Evolutionary conservation across 2,888 invertebrate species (phyloP).

Genomic region (Cheilosia grossa): DNA sequence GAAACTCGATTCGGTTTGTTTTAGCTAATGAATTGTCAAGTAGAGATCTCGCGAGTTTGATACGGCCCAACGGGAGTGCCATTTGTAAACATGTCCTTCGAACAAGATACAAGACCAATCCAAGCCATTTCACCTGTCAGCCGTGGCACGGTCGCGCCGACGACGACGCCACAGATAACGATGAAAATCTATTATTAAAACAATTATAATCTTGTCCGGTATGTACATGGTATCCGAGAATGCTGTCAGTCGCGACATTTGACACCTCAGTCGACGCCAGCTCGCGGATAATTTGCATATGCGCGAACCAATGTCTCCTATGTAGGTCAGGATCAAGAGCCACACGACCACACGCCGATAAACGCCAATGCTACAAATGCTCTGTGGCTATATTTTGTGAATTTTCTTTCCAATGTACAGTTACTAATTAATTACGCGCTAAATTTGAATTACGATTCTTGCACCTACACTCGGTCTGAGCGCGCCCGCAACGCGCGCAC

Average conservation of each 20-base stretch:
- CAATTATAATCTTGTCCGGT: conserved; percentile 51
- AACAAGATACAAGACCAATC: conserved; percentile 3
- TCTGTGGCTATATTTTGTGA: conserved; percentile 7
- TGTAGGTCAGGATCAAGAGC: conserved; percentile 72
- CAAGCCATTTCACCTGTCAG: conserved; percentile 49
- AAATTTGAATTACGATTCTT: conserved; percentile 64
- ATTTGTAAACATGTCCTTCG: conserved; percentile 39
- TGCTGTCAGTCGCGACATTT: conserved; percentile 59
- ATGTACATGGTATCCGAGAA: conserved; percentile 54
- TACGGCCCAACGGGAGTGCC: conserved; percentile 8
- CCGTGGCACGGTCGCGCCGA: background rate
- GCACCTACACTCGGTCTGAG: conserved; percentile 49
- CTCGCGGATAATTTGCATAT: conserved; percentile 30
- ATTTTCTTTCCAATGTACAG: conserved; percentile 61
- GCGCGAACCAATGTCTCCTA: conserved; percentile 44
- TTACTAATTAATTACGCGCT: conserved; percentile 71
- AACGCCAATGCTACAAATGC: background rate
- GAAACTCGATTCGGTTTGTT: conserved; percentile 35
- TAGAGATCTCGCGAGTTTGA: background rate
- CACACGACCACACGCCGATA: conserved; percentile 36
- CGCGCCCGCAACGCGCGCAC: conserved; percentile 18
- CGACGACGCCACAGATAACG: conserved; percentile 37
- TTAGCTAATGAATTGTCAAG: conserved; percentile 36
- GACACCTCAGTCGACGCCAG: conserved; percentile 44
- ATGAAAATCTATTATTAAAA: conserved; percentile 42